Base-by-base conservation (phyloP, 2,113 vertebrate species). In the Saccopteryx bilineata region DNA sequence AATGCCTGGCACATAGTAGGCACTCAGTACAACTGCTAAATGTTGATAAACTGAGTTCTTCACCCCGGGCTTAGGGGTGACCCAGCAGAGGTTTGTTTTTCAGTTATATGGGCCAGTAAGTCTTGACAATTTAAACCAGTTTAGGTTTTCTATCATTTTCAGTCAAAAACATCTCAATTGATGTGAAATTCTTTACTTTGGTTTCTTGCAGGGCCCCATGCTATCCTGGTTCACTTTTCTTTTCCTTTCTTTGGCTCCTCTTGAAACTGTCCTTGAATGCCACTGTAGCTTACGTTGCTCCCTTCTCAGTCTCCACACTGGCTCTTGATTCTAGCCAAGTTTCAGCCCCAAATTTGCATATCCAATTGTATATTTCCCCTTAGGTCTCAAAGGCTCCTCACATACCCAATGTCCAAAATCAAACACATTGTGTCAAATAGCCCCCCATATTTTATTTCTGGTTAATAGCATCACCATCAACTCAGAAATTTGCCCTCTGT, bases 141-240 rank as follows among this genome's bases (percentile, higher is more conserved):
- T 76, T 92, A 65, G 78, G 69, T 90, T 88, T 95, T 87, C 81
- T 93, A 60, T 94, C 54, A 66, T 93, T 94, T 94, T 82, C 39
- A 4, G 10, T 61, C 61, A 24, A 82, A 89, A 65, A 12, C 15
- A 10, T 76, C 19, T 21, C 71, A 71, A 76, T 7, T 74, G 60
- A 75, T 86, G 18, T 31, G 63, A 95, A 89, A 76, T 68, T 63
- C 60, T 87, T 78, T 76, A 19, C 46, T 83, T 71, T 78, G 68
- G 12, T 89, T 86, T 94, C 79, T 92, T 60, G 12, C n/a, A 33
- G 68, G 54, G 21, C 5, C 78, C 46, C 54, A 4, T 66, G 12
- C 66, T 78, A 9, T 48, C 7, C 61, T 54, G 39, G 18, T 87
- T 95, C 46, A n/a, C n/a, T 2, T 48, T 1, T 82, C 31, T 74